Evolutionary conservation across 2,888 invertebrate genomes (phyloP).

Genomic region (Hyles lineata): DNA sequence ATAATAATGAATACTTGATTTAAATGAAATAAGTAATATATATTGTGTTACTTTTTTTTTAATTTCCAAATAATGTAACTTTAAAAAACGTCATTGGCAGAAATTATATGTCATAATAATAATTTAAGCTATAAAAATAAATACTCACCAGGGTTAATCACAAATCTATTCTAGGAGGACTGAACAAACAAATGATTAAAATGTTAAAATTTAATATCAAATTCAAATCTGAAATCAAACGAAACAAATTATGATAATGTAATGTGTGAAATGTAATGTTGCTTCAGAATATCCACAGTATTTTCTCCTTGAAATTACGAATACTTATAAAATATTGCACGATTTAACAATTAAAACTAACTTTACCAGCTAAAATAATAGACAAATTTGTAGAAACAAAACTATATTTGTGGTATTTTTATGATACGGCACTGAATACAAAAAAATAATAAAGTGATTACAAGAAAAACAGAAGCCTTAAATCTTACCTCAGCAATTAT

Average conservation of each 20-base stretch:
- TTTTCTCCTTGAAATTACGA: not conserved
- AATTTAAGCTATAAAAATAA: slow-evolving; percentile 15
- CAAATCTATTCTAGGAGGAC: slow-evolving; percentile 32
- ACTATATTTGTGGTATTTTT: slow-evolving; percentile 48
- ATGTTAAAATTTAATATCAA: not conserved
- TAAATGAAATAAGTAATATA: not conserved
- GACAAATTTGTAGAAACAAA: slow-evolving; percentile 48
- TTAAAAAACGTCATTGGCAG: not conserved
- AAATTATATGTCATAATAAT: not conserved
- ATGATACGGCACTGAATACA: slow-evolving; percentile 44
- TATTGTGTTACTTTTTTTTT: not conserved
- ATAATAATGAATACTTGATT: not conserved
- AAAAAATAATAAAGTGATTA: slow-evolving; percentile 42
- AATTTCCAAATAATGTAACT: not conserved
- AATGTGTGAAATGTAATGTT: not conserved
- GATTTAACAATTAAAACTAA: not conserved
- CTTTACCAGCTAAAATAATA: slow-evolving; percentile 52
- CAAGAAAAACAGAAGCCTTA: slow-evolving; percentile 72
- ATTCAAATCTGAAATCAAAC: not conserved
- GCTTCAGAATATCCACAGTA: not conserved
- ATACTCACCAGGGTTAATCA: slow-evolving; percentile 39
- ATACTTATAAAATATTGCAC: not conserved
- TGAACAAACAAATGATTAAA: slow-evolving; percentile 30
- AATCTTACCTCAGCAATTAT: slow-evolving; percentile 58
- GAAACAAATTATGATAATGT: slow-evolving; percentile 4